Base-by-base conservation (phyloP, 2,113 vertebrate genomes). In the Haemorhous mexicanus region DNA sequence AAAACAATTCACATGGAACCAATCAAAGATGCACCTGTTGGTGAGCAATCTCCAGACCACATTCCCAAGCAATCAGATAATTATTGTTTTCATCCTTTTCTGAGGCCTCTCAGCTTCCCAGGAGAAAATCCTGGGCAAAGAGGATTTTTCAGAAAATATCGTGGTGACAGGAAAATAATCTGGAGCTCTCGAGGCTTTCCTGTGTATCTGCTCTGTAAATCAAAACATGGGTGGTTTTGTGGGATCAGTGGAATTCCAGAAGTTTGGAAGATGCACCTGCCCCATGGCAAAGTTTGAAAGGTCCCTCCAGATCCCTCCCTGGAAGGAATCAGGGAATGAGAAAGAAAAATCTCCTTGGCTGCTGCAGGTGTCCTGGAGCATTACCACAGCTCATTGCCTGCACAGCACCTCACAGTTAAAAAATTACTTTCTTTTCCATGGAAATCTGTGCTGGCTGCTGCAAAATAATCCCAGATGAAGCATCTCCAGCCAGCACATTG, bases 381-480 rank as follows among this genome's bases (percentile, higher is more conserved):
- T 67, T 18, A 16, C 6, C 11, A 4, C 37, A 49, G 67, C 74
- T 69, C 66, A 19, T 13, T 1, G 41, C 50, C 49, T 5, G 32
- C 58, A 37, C 39, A 52, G 61, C 41, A 27, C 30, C 70, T 27
- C 30, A 35, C 30, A 7, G 39, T 24, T 67, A 49, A 84, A 90
- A 91, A 95, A 78, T 18, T 28, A 18, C 41, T 63, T 67, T 52
- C 18, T 69, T 95, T 67, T 74, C 52, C 63, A 11, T 63, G 37
- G 81, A 96, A 94, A 89, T 87, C 77, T 10, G 47, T 53, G n/a
- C 64, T 89, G 47, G 46, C 62, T 86, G 79, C 83, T 84, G 83
- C 70, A 47, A 68, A 96, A 69, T 66, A 76, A 77, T 37, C 56
- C 37, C 32, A 90, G 83, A 24, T 46, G 89, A 76, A 82, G 81